A percentile compares a stretch with the other conserved stretches of the same genome.
Conservation (phyloP, 2,113 vertebrate genomes). For the Dipodomys stephensi region DNA sequence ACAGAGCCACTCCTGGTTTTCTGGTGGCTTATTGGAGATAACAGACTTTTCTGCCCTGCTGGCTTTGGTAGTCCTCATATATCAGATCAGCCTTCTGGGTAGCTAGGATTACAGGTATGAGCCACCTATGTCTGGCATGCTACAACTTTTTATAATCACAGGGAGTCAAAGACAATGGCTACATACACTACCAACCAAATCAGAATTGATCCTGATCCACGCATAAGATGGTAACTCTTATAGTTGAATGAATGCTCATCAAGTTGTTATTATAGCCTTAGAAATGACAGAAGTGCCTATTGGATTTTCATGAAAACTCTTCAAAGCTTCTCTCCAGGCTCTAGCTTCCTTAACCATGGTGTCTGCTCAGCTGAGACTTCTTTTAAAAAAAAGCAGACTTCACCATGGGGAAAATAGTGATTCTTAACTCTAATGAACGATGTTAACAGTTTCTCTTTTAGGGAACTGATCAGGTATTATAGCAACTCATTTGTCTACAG, state of each 20-base stretch:
- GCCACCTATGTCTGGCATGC: background rate
- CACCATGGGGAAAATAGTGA: background rate
- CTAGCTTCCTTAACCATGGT: background rate
- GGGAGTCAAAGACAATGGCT: background rate
- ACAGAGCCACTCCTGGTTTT: no score
- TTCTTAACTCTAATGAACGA: background rate
- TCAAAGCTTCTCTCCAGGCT: conserved; percentile 37
- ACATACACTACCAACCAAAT: conserved; percentile 37
- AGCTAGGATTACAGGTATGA: no score
- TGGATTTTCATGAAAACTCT: conserved; percentile 53
- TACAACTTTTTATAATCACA: background rate
- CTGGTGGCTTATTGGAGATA: no score
- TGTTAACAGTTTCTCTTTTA: background rate
- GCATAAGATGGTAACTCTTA: conserved; percentile 8
- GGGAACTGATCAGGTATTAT: background rate
- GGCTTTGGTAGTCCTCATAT: no score
- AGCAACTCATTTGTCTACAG: background rate
- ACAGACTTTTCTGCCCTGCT: no score
- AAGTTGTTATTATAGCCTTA: background rate
- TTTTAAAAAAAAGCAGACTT: conserved; percentile 9
- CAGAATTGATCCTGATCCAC: background rate
- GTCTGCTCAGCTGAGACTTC: background rate
- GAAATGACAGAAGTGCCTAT: conserved; percentile 42
- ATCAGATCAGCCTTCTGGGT: no score
- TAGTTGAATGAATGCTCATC: background rate